Conservation (phyloP, 2,888 invertebrate genomes). For the Glyphotaelius pellucidus region DNA sequence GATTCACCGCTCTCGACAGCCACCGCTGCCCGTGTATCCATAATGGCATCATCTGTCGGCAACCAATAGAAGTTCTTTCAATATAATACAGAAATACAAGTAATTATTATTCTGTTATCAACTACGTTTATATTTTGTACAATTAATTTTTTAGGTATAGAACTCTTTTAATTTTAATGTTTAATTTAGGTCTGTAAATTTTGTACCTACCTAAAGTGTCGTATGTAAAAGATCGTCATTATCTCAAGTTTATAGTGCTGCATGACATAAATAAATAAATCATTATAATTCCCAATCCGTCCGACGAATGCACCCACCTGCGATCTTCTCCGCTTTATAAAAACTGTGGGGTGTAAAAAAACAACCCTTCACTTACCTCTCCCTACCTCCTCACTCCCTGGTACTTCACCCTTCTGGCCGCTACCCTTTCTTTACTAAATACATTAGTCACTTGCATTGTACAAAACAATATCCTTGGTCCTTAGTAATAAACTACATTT, state of each 20-base stretch:
- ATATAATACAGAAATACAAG: too few species aligned
- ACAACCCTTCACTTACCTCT: constrained; percentile 24
- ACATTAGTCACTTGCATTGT: background rate
- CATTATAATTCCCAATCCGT: background rate
- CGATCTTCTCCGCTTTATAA: constrained; percentile 41
- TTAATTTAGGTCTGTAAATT: too few species aligned
- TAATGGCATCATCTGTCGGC: too few species aligned
- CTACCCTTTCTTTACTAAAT: constrained; percentile 14
- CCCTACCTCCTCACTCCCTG: background rate
- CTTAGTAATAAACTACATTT: too few species aligned
- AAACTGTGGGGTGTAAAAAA: constrained; percentile 33
- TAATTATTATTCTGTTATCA: too few species aligned
- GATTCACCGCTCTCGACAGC: too few species aligned
- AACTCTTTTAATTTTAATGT: too few species aligned
- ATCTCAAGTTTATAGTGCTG: background rate
- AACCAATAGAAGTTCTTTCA: too few species aligned
- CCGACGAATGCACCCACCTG: constrained; percentile 48
- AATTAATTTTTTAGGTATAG: too few species aligned
- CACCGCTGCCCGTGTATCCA: too few species aligned
- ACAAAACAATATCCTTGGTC: background rate
- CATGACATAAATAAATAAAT: background rate
- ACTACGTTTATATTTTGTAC: too few species aligned
- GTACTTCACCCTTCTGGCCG: background rate
- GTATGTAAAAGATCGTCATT: background rate
- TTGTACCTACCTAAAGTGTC: too few species aligned